Evolutionary conservation across 2,797 vertebrate genomes (phyloP).

Genomic region (Falco rusticolus): DNA sequence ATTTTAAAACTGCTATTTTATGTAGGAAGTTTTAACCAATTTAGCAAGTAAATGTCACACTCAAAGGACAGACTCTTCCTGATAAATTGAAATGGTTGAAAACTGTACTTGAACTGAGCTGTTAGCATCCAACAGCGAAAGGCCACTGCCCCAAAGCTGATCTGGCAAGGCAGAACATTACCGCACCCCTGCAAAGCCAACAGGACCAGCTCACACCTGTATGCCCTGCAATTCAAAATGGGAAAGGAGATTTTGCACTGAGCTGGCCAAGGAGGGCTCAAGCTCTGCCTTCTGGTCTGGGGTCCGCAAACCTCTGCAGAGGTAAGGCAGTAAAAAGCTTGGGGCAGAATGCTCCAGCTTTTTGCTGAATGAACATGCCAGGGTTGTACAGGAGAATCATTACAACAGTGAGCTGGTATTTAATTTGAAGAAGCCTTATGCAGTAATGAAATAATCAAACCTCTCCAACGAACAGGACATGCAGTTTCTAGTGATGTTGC

Average conservation of each 20-base stretch:
- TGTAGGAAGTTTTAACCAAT: neutral
- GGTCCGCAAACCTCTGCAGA: neutral
- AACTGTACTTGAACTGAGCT: neutral
- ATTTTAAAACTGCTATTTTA: neutral
- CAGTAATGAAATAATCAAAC: neutral
- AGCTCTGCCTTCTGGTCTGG: neutral
- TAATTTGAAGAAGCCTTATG: neutral
- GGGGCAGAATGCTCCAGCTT: neutral
- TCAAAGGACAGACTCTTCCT: neutral
- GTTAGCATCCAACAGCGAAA: neutral
- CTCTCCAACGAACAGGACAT: neutral
- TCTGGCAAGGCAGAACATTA: neutral
- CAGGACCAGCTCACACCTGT: neutral
- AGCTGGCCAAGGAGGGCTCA: neutral
- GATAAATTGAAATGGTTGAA: neutral
- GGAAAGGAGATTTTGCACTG: neutral
- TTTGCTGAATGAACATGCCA: neutral
- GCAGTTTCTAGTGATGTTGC: neutral
- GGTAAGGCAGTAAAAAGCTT: neutral
- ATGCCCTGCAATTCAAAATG: neutral
- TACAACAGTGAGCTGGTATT: neutral
- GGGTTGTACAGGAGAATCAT: neutral
- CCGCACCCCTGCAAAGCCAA: neutral
- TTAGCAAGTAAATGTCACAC: neutral
- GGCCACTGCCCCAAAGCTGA: neutral